These are phyloP conservation scores for Xylocampa areola DNA, from an alignment of 2,888 invertebrate genomes.

Conservation along the genomic window DNA sequence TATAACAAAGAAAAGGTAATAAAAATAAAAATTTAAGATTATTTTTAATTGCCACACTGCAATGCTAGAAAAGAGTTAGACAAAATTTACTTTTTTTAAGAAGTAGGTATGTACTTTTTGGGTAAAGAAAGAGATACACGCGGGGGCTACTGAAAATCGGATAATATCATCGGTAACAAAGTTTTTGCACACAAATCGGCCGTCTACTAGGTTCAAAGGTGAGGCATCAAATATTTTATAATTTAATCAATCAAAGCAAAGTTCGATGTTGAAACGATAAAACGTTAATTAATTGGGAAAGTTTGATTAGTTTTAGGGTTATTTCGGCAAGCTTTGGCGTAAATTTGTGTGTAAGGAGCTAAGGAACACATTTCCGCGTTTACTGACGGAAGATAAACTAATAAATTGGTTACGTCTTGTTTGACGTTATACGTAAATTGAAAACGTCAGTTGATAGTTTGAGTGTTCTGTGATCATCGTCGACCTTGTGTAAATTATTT, in stretches of 20 bases:
- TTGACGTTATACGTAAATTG: not conserved
- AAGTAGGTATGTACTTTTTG: too few relatives aligned
- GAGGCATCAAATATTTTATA: slow-evolving; percentile 47
- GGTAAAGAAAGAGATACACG: too few relatives aligned
- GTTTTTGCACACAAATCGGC: not conserved
- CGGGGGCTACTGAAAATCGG: too few relatives aligned
- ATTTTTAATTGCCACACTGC: too few relatives aligned
- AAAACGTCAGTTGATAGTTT: slow-evolving; percentile 1
- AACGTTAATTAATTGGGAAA: slow-evolving; percentile 55
- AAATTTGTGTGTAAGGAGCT: slow-evolving; percentile 10
- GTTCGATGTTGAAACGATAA: slow-evolving; percentile 39
- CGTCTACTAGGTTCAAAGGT: not conserved
- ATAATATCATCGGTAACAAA: too few relatives aligned
- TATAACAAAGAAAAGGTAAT: too few relatives aligned
- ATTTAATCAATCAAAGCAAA: slow-evolving; percentile 52
- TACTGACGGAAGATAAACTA: slow-evolving; percentile 1
- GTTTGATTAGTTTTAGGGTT: slow-evolving; percentile 57
- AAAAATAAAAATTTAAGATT: too few relatives aligned
- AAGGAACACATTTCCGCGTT: slow-evolving; percentile 15
- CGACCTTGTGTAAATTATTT: too few relatives aligned
- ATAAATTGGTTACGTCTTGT: not conserved
- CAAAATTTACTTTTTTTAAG: too few relatives aligned
- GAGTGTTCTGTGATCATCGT: not conserved
- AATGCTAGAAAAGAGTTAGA: too few relatives aligned
- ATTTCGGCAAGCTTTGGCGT: slow-evolving; percentile 39